These are phyloP conservation scores for Noctua fimbriata DNA, from an alignment of 2,888 invertebrate genomes.

Conservation along the genomic window DNA sequence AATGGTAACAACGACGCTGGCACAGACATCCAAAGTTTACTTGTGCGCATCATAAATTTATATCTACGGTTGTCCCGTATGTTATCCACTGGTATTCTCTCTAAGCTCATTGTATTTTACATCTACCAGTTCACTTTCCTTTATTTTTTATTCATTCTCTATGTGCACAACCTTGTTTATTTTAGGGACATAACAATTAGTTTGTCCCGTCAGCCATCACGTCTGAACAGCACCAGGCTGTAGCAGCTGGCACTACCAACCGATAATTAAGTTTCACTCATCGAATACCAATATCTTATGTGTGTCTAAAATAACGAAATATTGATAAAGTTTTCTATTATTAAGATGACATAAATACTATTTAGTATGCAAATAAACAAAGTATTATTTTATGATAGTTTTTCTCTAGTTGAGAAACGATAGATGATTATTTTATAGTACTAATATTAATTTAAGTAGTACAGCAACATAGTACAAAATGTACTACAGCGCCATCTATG, in stretches of 20 bases:
- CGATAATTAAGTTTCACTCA: constrained; percentile 25
- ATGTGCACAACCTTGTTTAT: background rate
- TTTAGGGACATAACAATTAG: background rate
- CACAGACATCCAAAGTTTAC: background rate
- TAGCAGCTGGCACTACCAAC: constrained; percentile 7
- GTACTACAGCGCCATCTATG: no score
- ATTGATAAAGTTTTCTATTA: background rate
- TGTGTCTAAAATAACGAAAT: background rate
- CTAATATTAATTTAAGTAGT: no score
- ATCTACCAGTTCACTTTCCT: background rate
- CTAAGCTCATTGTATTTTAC: background rate
- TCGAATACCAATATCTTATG: background rate
- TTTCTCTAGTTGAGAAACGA: no score
- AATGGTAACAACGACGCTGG: background rate
- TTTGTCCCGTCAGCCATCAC: background rate
- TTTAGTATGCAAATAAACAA: no score
- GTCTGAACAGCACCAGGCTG: background rate
- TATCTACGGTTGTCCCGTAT: background rate
- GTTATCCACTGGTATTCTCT: background rate
- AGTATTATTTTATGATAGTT: background rate
- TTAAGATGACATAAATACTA: background rate
- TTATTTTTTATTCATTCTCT: background rate
- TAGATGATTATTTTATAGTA: no score
- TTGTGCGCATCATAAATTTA: background rate
- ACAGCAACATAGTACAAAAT: no score